Percentiles rank a stretch among this genome's conserved stretches.
These are phyloP conservation scores for Phymatocera aterrima DNA, from an alignment of 2,888 invertebrate genomes.

Conservation along the genomic window DNA sequence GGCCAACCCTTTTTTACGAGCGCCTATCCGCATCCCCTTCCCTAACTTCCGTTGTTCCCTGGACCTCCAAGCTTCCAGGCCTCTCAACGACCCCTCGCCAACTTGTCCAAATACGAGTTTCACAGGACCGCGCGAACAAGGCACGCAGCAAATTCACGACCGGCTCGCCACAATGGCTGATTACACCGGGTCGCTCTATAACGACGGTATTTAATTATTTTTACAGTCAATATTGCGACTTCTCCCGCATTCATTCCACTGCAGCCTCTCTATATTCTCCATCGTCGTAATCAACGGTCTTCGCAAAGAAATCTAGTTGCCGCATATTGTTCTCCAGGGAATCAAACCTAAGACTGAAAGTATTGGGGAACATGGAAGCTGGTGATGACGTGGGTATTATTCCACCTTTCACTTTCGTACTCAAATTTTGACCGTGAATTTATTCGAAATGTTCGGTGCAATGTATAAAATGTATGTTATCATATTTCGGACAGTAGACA, in stretches of 20 bases:
- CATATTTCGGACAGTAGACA: slow-evolving; percentile 52
- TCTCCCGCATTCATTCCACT: slow-evolving; percentile 42
- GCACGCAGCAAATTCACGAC: slow-evolving; percentile 35
- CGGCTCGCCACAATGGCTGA: slow-evolving; percentile 58
- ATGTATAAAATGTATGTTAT: slow-evolving; percentile 47
- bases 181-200: slow-evolving; percentile 53
- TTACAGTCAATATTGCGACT: slow-evolving; percentile 67
- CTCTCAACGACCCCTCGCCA: slow-evolving; percentile 31
- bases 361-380: not conserved
- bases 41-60: slow-evolving; percentile 22
- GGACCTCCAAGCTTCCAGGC: slow-evolving; percentile 7
- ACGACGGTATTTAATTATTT: slow-evolving; percentile 63
- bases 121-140: slow-evolving; percentile 49
- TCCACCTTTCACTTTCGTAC: too few species aligned
- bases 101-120: slow-evolving; percentile 54
- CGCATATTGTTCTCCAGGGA: not conserved
- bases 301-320: not conserved
- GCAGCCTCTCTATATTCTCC: not conserved
- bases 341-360: not conserved
- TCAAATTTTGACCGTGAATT: too few species aligned
- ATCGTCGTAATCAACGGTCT: not conserved
- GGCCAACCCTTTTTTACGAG: slow-evolving; percentile 41
- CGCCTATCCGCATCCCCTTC: slow-evolving; percentile 2
- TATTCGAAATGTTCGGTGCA: too few species aligned
- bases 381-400: not conserved